Conservation (phyloP, 2,797 vertebrate genomes). For the Girardinus metallicus region DNA sequence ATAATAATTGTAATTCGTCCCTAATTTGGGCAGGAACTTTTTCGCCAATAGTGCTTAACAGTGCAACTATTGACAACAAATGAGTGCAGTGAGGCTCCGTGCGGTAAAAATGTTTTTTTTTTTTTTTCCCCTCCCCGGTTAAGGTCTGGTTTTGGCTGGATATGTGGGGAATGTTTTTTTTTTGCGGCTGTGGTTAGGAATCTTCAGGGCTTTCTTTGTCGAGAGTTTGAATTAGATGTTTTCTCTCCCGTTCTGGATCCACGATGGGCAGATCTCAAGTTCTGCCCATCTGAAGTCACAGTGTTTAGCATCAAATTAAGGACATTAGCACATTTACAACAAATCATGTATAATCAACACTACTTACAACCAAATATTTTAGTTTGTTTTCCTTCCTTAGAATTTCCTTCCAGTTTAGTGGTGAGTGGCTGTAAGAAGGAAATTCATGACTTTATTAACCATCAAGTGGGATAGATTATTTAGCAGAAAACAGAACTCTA, state of each 20-base stretch:
- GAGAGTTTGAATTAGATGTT: slow-evolving; percentile 24
- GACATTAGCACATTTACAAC: slow-evolving; percentile 8
- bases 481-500: slow-evolving; percentile 51
- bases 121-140: background rate
- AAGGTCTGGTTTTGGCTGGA: slow-evolving; percentile 30
- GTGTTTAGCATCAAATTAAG: slow-evolving; percentile 7
- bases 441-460: slow-evolving; percentile 56
- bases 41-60: background rate
- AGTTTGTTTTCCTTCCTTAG: background rate
- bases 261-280: background rate
- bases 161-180: slow-evolving; percentile 24
- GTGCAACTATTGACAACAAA: slow-evolving; percentile 34
- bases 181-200: slow-evolving; percentile 31
- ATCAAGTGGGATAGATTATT: slow-evolving; percentile 63
- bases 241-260: background rate
- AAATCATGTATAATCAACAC: slow-evolving; percentile 3
- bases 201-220: slow-evolving; percentile 22
- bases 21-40: background rate
- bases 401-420: background rate
- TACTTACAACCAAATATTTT: background rate
- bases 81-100: slow-evolving; percentile 40
- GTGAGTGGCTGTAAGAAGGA: background rate
- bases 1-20: background rate
- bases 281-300: slow-evolving; percentile 6
- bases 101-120: slow-evolving; percentile 28